Percentiles rank a stretch among this genome's conserved stretches.
Conservation (phyloP, 2,113 vertebrate genomes). For the Osmerus eperlanus region DNA sequence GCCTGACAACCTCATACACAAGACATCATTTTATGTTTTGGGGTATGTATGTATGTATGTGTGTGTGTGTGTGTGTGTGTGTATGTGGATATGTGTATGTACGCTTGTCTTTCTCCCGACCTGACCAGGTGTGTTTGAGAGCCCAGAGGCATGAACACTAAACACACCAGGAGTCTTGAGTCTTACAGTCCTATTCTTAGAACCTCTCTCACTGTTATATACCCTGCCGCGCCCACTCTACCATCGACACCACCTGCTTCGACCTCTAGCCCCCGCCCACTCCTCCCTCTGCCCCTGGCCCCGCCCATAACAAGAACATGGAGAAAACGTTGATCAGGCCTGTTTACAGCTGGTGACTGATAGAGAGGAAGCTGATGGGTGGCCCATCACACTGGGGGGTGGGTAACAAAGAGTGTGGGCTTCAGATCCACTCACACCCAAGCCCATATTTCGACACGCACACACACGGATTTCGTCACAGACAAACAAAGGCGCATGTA, state of each 20-base stretch:
- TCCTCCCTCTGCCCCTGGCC: conserved; percentile 13
- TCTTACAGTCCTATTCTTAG: conserved; percentile 63
- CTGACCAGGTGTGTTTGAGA: background rate
- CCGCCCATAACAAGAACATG: conserved; percentile 53
- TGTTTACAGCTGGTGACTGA: conserved; percentile 28
- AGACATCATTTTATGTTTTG: too few species aligned
- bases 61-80: too few species aligned
- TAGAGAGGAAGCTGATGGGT: background rate
- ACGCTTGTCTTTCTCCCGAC: background rate
- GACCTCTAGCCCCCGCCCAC: conserved; percentile 26
- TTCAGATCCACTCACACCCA: background rate
- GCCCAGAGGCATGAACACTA: conserved; percentile 13
- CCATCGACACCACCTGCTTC: background rate
- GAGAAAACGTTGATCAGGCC: conserved; percentile 34
- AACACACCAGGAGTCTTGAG: background rate
- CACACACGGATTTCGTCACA: background rate
- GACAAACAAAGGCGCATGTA: background rate
- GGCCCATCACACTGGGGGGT: background rate
- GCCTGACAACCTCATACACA: too few species aligned
- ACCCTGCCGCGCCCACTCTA: conserved; percentile 37
- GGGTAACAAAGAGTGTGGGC: background rate
- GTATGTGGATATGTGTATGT: too few species aligned
- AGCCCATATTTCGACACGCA: background rate
- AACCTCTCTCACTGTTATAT: conserved; percentile 53
- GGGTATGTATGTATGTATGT: too few species aligned